Percentiles rank a stretch among this genome's conserved stretches.
Evolutionary conservation across 1,140 invertebrate species (phyloP).

Genomic region (Fopius arisanus): DNA sequence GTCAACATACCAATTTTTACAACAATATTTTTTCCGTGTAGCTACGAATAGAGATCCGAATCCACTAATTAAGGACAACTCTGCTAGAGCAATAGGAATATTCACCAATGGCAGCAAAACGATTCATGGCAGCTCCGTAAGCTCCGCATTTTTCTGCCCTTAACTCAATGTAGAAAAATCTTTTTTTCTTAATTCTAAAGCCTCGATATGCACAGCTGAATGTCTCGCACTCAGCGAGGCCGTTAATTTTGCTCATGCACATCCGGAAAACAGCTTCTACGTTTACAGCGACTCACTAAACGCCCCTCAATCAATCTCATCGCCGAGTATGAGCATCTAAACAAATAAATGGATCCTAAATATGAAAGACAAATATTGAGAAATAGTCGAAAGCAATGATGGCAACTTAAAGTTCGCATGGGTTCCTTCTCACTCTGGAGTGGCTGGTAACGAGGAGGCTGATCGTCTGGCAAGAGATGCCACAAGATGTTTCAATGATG

Average conservation of each 20-base stretch:
- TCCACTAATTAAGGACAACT: not conserved
- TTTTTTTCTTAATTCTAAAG: not conserved
- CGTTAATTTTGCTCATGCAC: not conserved
- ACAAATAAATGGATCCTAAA: not conserved
- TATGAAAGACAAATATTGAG: not conserved
- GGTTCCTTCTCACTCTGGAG: not conserved
- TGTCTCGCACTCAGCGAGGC: not conserved
- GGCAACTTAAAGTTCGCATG: not conserved
- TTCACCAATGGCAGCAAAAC: not conserved
- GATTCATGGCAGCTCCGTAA: not conserved
- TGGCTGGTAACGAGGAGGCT: not conserved
- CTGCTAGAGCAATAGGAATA: not conserved
- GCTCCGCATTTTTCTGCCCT: not conserved
- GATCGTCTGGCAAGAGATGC: not conserved
- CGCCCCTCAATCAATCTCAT: not conserved
- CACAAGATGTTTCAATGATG: not conserved
- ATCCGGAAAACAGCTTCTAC: not conserved
- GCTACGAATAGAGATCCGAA: not conserved
- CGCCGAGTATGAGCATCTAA: not conserved
- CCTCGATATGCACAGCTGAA: not conserved
- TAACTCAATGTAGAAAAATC: not conserved
- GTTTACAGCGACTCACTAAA: not conserved
- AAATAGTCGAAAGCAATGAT: not conserved
- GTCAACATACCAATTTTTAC: too few relatives aligned
- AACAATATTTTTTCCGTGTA: too few relatives aligned